Percentiles rank a stretch among this genome's conserved stretches.
Evolutionary conservation across 2,113 vertebrate species (phyloP).

Genomic region (Nesoenas mayeri): DNA sequence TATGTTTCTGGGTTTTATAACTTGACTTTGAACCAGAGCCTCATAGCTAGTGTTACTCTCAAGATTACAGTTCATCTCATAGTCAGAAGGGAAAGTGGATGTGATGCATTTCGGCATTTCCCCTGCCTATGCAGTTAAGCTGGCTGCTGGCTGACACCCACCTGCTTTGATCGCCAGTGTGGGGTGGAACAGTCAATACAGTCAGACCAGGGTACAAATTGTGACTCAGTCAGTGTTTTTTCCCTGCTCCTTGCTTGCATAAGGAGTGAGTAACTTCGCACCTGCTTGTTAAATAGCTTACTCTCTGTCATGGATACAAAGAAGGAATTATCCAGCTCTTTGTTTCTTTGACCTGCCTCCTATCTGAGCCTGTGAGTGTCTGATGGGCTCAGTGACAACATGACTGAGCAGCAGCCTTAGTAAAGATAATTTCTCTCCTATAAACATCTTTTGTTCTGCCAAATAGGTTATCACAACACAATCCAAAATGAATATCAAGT

Average conservation of each 20-base stretch:
- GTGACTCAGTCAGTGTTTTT: background rate
- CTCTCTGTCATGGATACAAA: background rate
- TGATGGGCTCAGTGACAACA: background rate
- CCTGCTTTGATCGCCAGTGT: background rate
- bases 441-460: background rate
- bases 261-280: background rate
- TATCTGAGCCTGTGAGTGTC: rapidly evolving
- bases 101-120: background rate
- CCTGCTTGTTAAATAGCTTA: background rate
- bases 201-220: background rate
- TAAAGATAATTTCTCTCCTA: background rate
- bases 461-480: background rate
- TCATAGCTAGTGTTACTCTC: background rate
- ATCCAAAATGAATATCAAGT: background rate
- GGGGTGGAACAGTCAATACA: background rate
- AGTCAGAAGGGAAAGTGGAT: background rate
- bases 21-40: background rate
- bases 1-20: background rate
- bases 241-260: background rate
- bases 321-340: background rate
- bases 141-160: background rate
- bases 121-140: background rate
- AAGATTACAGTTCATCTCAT: background rate
- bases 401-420: background rate
- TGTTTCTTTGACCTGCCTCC: background rate